phyloP scores from a whole-genome alignment of 2,888 invertebrate genomes.

The Baccha elongata region DNA sequence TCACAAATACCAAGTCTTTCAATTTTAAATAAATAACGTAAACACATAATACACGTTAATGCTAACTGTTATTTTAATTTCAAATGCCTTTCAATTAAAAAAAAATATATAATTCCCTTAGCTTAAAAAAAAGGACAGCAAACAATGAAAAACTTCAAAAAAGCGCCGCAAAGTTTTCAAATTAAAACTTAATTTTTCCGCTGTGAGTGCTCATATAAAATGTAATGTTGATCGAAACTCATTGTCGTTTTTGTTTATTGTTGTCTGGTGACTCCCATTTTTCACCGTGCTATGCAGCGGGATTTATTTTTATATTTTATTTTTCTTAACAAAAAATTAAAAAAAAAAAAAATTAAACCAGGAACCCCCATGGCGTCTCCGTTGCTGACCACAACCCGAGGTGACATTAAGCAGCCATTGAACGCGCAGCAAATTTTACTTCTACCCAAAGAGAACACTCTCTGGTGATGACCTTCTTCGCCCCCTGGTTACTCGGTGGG shows the following conservation, averaged over 20 bases:
- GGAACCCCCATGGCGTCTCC: conserved; percentile 25
- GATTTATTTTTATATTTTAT: conserved; percentile 10
- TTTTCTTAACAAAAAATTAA: neutral
- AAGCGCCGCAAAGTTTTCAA: conserved; percentile 63
- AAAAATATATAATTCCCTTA: no score
- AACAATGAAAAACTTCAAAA: conserved; percentile 17
- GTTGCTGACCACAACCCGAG: conserved; percentile 62
- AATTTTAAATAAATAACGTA: no score
- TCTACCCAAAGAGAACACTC: conserved; percentile 29
- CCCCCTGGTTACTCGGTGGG: neutral
- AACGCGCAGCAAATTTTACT: conserved; percentile 67
- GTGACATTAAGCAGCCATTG: conserved; percentile 72
- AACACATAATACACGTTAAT: no score
- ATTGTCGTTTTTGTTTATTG: conserved; percentile 47
- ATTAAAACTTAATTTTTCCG: conserved; percentile 70
- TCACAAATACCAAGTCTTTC: no score
- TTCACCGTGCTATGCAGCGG: conserved; percentile 2
- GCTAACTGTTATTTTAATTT: no score
- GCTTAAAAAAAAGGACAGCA: conserved; percentile 11
- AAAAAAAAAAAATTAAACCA: conserved; percentile 31
- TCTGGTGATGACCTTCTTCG: conserved; percentile 54
- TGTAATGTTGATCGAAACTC: conserved; percentile 57
- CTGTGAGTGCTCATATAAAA: conserved; percentile 59
- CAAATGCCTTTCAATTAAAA: no score
- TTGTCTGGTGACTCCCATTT: conserved; percentile 52